These are phyloP conservation scores for Dryomyza anilis DNA, from an alignment of 2,888 invertebrate species.

Conservation along the genomic window DNA sequence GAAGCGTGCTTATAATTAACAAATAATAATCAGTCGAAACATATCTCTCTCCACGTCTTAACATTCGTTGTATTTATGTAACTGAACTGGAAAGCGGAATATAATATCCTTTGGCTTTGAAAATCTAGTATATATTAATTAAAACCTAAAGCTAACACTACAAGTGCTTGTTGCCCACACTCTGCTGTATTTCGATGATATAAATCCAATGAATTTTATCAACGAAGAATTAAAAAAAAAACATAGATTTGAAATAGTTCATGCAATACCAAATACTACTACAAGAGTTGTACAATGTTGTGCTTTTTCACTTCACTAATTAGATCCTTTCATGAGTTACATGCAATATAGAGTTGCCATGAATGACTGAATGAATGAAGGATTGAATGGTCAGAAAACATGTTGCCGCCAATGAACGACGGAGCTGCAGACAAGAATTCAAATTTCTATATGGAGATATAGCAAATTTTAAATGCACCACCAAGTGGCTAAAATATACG, in stretches of 20 bases:
- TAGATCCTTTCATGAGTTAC: conserved; percentile 20
- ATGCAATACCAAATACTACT: conserved; percentile 10
- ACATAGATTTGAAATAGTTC: conserved; percentile 13
- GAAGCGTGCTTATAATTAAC: no score
- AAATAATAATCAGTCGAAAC: no score
- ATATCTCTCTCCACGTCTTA: no score
- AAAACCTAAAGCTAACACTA: conserved; percentile 16
- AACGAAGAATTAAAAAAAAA: no score
- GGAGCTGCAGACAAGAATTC: conserved; percentile 1
- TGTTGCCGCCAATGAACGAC: background rate
- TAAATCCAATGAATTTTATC: no score
- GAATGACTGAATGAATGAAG: background rate
- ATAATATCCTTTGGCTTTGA: conserved; percentile 6
- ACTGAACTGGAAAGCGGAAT: no score
- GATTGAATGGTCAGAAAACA: background rate
- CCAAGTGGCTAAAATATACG: conserved; percentile 1
- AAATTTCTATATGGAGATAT: background rate
- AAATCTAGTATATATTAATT: conserved; percentile 15
- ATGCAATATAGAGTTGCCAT: conserved; percentile 5
- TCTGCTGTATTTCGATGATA: background rate
- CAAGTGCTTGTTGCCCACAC: background rate
- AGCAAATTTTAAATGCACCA: conserved; percentile 2
- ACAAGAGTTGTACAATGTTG: conserved; percentile 15
- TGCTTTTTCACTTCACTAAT: conserved; percentile 21
- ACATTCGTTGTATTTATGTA: no score